Evolutionary conservation across 1,140 invertebrate species (phyloP).

Genomic region (Thrips palmi): DNA sequence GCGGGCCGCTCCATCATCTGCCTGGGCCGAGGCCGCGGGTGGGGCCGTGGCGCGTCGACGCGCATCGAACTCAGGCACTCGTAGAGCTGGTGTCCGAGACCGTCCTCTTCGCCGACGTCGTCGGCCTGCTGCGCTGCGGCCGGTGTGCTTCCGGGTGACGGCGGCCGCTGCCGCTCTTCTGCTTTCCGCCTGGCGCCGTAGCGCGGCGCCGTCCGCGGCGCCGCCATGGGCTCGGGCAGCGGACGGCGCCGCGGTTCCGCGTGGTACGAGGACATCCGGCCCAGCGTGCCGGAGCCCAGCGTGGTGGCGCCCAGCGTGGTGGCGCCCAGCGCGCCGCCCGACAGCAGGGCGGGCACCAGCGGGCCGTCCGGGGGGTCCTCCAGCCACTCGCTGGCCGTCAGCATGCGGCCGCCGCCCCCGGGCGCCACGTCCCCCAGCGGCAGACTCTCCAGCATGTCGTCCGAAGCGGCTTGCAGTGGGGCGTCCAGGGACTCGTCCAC

Average conservation of each 20-base stretch:
- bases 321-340: too few relatives aligned
- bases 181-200: constrained; percentile 64
- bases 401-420: constrained; percentile 39
- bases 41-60: neutral
- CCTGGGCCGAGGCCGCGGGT: constrained; percentile 6
- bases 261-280: too few relatives aligned
- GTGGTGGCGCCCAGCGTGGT: too few relatives aligned
- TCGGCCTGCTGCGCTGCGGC: constrained; percentile 1
- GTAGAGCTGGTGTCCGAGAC: neutral
- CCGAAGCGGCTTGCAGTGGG: too few relatives aligned
- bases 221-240: constrained; percentile 45
- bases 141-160: neutral
- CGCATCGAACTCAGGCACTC: neutral
- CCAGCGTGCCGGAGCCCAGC: too few relatives aligned
- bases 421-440: too few relatives aligned
- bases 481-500: constrained; percentile 16
- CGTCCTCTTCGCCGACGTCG: neutral
- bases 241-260: constrained; percentile 5
- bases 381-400: constrained; percentile 36
- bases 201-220: too few relatives aligned
- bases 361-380: constrained; percentile 6
- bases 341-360: too few relatives aligned
- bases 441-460: too few relatives aligned
- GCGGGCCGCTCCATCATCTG: too few relatives aligned
- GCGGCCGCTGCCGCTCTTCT: neutral